Evolutionary conservation across 2,888 invertebrate species (phyloP).

Genomic region (Cheilosia vernalis): DNA sequence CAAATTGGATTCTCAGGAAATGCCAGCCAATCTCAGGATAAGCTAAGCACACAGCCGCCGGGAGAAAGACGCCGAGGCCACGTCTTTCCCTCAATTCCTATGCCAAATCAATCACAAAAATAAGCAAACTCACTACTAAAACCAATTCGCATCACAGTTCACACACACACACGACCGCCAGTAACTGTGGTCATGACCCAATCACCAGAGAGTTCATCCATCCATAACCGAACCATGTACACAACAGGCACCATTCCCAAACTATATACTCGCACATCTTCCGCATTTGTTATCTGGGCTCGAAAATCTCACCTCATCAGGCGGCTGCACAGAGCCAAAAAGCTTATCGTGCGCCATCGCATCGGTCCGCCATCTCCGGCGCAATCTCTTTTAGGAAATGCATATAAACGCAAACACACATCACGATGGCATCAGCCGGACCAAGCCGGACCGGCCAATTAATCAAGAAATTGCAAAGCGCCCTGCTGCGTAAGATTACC

Average conservation of each 20-base stretch:
- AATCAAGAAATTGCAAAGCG: constrained; percentile 75
- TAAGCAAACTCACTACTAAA: constrained; percentile 30
- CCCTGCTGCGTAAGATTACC: constrained; percentile 70
- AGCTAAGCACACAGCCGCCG: background rate
- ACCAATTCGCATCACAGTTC: constrained; percentile 22
- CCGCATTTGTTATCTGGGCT: constrained; percentile 74
- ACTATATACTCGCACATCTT: constrained; percentile 51
- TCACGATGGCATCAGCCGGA: constrained; percentile 55
- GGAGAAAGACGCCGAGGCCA: constrained; percentile 8
- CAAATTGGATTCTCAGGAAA: constrained; percentile 2
- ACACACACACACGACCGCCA: constrained; percentile 27
- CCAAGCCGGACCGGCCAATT: constrained; percentile 64
- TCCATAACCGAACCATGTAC: constrained; percentile 29
- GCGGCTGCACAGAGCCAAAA: constrained; percentile 28
- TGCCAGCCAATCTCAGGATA: constrained; percentile 5
- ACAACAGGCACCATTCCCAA: constrained; percentile 61
- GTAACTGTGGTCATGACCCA: constrained; percentile 64
- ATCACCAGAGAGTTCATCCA: constrained; percentile 62
- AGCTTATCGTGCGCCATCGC: constrained; percentile 48
- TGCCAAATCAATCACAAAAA: constrained; percentile 44
- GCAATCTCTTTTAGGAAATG: constrained; percentile 46
- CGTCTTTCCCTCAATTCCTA: constrained; percentile 11
- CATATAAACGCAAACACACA: constrained; percentile 53
- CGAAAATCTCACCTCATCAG: constrained; percentile 72
- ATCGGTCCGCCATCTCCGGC: constrained; percentile 20